Percentiles rank a stretch among this genome's conserved stretches.
Evolutionary conservation across 1,140 invertebrate species (phyloP).

Genomic region (Drosophila willistoni): DNA sequence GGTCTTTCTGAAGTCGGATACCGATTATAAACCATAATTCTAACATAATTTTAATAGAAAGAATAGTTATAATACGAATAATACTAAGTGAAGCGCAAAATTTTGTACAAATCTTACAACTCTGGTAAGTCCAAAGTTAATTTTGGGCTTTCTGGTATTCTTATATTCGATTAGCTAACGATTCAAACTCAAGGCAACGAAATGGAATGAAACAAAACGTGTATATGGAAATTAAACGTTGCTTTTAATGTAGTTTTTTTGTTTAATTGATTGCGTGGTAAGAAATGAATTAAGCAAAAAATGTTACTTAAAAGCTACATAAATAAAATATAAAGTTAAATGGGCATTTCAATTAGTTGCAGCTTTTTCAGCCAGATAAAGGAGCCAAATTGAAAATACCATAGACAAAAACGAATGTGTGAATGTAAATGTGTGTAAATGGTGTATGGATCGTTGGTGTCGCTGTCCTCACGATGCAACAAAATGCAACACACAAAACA

Average conservation of each 20-base stretch:
- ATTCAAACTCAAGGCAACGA: conserved; percentile 54
- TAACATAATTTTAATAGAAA: no score
- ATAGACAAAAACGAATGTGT: conserved; percentile 36
- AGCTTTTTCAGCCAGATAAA: conserved; percentile 70
- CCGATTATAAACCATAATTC: no score
- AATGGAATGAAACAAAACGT: conserved; percentile 61
- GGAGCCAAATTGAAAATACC: conserved; percentile 67
- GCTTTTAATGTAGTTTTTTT: conserved; percentile 61
- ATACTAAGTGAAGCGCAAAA: not conserved
- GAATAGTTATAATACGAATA: no score
- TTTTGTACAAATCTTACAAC: not conserved
- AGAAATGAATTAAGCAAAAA: conserved; percentile 56
- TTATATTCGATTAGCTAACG: conserved; percentile 11
- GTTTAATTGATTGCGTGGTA: conserved; percentile 47
- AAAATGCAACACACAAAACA: conserved; percentile 83
- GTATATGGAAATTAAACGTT: conserved; percentile 60
- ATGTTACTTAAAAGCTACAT: conserved; percentile 61
- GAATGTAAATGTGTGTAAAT: conserved; percentile 37
- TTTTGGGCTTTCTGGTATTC: conserved; percentile 45
- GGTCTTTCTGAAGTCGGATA: no score
- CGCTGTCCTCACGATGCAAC: conserved; percentile 73
- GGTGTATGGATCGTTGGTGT: conserved; percentile 23
- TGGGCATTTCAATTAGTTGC: conserved; percentile 71
- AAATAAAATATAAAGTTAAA: conserved; percentile 41
- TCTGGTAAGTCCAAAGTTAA: conserved; percentile 5